Evolutionary conservation across 1,140 invertebrate species (phyloP).

Genomic region (Spodoptera litura): DNA sequence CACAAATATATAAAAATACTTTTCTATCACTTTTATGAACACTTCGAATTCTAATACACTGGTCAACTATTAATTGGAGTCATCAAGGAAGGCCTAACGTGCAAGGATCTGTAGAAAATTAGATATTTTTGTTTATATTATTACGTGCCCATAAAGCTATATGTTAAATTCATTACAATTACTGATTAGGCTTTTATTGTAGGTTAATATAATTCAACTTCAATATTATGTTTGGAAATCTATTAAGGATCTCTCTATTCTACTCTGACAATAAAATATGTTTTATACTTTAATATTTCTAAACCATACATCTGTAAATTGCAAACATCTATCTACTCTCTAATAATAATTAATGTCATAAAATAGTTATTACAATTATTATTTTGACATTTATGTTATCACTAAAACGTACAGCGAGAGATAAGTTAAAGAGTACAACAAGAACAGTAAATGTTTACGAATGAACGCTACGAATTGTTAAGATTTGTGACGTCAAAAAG

Average conservation of each 20-base stretch:
- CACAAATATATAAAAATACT: slow-evolving; percentile 83
- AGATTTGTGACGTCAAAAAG: slow-evolving; percentile 79
- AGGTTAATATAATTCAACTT: slow-evolving; percentile 22
- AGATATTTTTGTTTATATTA: slow-evolving; percentile 54
- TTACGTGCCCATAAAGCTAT: slow-evolving; percentile 41
- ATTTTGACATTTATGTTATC: slow-evolving; percentile 49
- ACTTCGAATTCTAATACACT: slow-evolving; percentile 75
- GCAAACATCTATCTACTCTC: slow-evolving; percentile 76
- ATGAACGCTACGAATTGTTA: slow-evolving; percentile 66
- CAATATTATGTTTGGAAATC: slow-evolving; percentile 26
- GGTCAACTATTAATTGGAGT: slow-evolving; percentile 69
- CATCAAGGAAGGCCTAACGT: slow-evolving; percentile 41
- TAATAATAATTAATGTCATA: slow-evolving; percentile 64
- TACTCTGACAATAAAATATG: slow-evolving; percentile 66
- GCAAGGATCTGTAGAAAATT: slow-evolving; percentile 48
- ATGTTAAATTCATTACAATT: slow-evolving; percentile 51
- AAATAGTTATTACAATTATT: slow-evolving; percentile 58
- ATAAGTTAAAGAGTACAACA: slow-evolving; percentile 61
- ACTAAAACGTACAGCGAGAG: slow-evolving; percentile 32
- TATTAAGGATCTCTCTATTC: slow-evolving; percentile 61
- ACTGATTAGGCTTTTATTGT: slow-evolving; percentile 52
- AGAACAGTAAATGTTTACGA: slow-evolving; percentile 74
- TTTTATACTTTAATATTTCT: slow-evolving; percentile 62
- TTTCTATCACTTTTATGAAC: slow-evolving; percentile 84
- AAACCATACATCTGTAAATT: slow-evolving; percentile 66